A percentile compares a stretch with the other conserved stretches of the same genome.
phyloP scores from a whole-genome alignment of 2,888 invertebrate genomes.

The Furcula furcula region DNA sequence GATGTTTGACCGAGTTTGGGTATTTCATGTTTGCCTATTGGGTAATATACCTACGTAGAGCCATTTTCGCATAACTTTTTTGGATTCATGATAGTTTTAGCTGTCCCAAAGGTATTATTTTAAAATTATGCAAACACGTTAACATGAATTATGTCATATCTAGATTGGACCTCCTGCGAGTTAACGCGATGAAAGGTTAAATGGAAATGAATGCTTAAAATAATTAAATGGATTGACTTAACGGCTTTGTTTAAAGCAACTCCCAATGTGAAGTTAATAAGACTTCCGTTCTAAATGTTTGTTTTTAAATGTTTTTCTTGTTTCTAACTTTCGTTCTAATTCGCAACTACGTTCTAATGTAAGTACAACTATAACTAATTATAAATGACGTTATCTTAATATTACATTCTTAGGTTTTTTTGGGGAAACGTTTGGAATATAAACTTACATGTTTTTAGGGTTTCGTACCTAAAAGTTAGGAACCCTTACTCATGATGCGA shows the following conservation, averaged over 20 bases:
- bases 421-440: too few species aligned
- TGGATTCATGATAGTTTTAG: slow-evolving; percentile 17
- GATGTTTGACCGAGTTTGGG: slow-evolving; percentile 44
- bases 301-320: too few species aligned
- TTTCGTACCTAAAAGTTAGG: too few species aligned
- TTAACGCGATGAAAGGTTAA: background rate
- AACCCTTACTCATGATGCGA: too few species aligned
- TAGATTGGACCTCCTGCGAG: too few species aligned
- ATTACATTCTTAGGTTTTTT: too few species aligned
- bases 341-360: too few species aligned
- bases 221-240: background rate
- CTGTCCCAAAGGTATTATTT: slow-evolving; percentile 26
- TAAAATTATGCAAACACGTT: slow-evolving; percentile 17
- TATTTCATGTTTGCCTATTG: slow-evolving; percentile 33
- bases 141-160: background rate
- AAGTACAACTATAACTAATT: too few species aligned
- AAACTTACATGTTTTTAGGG: too few species aligned
- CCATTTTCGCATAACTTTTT: slow-evolving; percentile 27
- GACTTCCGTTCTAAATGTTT: background rate
- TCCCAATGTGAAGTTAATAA: background rate
- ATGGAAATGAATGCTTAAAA: background rate
- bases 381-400: too few species aligned
- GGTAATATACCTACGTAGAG: slow-evolving; percentile 39
- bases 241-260: background rate
- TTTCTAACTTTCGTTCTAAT: too few species aligned